Conservation (phyloP, 2,113 vertebrate genomes). For the Malaclemys terrapin region DNA sequence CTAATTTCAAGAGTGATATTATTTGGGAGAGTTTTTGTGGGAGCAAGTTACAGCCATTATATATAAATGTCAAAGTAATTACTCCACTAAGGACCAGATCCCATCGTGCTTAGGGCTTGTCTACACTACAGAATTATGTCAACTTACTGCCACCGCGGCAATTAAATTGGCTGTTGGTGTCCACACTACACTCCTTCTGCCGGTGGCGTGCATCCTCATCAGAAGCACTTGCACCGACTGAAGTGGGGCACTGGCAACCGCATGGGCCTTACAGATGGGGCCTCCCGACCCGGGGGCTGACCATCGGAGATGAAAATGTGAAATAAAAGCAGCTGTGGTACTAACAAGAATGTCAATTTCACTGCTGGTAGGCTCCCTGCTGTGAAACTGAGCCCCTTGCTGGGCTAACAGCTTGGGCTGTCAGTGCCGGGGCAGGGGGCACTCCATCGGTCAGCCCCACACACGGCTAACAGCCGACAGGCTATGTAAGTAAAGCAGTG, state of each 20-base stretch:
- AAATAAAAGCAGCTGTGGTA: neutral
- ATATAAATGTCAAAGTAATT: neutral
- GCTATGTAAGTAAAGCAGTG: too few species aligned
- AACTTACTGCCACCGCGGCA: neutral
- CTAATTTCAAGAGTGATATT: neutral
- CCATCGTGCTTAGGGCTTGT: neutral
- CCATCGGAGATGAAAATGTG: neutral
- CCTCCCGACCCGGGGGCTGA: too few species aligned
- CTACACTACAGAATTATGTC: neutral
- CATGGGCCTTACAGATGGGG: too few species aligned
- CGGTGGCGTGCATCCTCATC: neutral
- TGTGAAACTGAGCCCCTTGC: neutral
- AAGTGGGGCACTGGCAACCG: neutral
- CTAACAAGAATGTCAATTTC: neutral
- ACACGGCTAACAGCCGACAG: too few species aligned
- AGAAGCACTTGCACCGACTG: neutral
- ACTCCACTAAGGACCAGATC: neutral
- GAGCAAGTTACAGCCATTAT: neutral
- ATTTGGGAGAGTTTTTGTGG: neutral
- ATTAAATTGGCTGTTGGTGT: neutral
- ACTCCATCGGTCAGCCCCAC: too few species aligned
- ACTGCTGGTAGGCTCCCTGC: too few species aligned
- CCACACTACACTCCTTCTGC: neutral
- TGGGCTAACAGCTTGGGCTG: neutral
- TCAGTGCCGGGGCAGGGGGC: too few species aligned